Percentiles rank a stretch among this genome's conserved stretches.
These are phyloP conservation scores for Mechanitis mazaeus DNA, from an alignment of 2,888 invertebrate species.

Conservation along the genomic window DNA sequence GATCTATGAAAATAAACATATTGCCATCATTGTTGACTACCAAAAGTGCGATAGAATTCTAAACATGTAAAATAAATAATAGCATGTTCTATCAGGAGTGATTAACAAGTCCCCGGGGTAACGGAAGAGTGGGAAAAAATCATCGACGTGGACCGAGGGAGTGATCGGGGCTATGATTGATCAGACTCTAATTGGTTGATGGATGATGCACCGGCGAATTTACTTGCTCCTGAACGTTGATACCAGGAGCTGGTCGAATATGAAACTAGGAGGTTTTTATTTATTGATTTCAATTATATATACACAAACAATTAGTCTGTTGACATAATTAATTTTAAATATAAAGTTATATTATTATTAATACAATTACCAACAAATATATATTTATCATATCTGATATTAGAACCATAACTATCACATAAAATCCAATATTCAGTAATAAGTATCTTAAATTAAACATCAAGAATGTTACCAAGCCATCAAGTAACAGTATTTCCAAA, in stretches of 20 bases:
- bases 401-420: neutral
- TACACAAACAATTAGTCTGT: too few species aligned
- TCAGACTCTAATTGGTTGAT: conserved; percentile 86
- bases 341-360: too few species aligned
- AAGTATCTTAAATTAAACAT: conserved; percentile 51
- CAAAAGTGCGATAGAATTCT: conserved; percentile 1
- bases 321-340: too few species aligned
- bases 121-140: conserved; percentile 63
- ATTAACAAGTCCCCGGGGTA: conserved; percentile 66
- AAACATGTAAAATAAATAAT: conserved; percentile 19
- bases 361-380: too few species aligned
- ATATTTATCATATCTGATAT: too few species aligned
- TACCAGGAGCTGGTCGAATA: neutral
- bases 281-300: too few species aligned
- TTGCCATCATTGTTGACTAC: neutral
- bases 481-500: conserved; percentile 63
- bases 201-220: conserved; percentile 69
- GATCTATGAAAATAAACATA: too few species aligned
- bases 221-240: conserved; percentile 33
- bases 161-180: conserved; percentile 82
- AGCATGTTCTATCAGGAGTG: conserved; percentile 42
- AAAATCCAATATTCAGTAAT: conserved; percentile 2
- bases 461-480: conserved; percentile 54
- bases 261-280: too few species aligned
- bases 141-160: conserved; percentile 63